A percentile compares a stretch with the other conserved stretches of the same genome.
phyloP scores from a whole-genome alignment of 1,140 invertebrate genomes.

The Cardiocondyla obscurior region DNA sequence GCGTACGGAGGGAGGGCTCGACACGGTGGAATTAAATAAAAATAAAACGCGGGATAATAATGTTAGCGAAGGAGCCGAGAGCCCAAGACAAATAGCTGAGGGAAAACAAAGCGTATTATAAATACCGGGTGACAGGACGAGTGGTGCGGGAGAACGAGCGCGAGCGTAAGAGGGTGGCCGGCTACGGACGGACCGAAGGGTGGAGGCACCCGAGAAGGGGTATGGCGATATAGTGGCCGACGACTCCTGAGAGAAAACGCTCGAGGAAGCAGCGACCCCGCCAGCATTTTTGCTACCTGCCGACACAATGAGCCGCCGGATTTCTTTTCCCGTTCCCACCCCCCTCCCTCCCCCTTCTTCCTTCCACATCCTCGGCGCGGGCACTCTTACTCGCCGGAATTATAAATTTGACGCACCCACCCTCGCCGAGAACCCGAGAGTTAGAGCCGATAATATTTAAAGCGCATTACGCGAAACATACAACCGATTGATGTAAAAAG shows the following conservation, averaged over 20 bases:
- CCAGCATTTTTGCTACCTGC: conserved; percentile 77
- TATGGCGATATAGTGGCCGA: conserved; percentile 47
- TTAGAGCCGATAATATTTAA: conserved; percentile 42
- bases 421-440: conserved; percentile 15
- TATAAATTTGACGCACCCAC: conserved; percentile 78
- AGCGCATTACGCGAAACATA: conserved; percentile 18
- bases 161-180: conserved; percentile 61
- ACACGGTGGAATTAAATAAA: conserved; percentile 72
- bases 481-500: background rate
- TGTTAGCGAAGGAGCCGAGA: conserved; percentile 72
- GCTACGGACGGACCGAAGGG: conserved; percentile 49
- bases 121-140: conserved; percentile 75
- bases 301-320: conserved; percentile 80
- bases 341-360: too few relatives aligned
- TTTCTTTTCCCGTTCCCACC: conserved; percentile 77
- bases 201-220: conserved; percentile 32
- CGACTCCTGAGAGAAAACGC: conserved; percentile 61
- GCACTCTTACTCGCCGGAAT: conserved; percentile 79
- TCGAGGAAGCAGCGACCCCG: conserved; percentile 59
- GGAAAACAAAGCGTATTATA: conserved; percentile 78
- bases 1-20: conserved; percentile 28
- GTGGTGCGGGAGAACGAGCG: conserved; percentile 59
- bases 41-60: conserved; percentile 75
- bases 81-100: conserved; percentile 74
- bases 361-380: conserved; percentile 54